A percentile compares a stretch with the other conserved stretches of the same genome.
These are phyloP conservation scores for Hormiphora californensis DNA, from an alignment of 37 sponge, comb jelly and placozoan genomes.

Conservation along the genomic window DNA sequence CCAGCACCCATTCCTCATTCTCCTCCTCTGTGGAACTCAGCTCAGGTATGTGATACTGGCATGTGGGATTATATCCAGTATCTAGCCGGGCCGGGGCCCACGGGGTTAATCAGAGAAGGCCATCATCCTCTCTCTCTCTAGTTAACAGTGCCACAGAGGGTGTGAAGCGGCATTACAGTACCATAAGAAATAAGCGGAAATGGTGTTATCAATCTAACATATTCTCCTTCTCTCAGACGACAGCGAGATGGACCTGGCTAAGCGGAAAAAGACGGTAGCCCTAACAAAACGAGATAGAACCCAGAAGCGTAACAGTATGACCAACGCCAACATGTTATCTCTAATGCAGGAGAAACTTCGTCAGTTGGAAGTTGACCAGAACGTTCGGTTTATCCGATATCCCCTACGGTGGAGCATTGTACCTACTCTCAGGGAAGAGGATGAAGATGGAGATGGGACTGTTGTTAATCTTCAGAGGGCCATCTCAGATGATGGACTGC, in stretches of 20 bases:
- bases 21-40: constrained; percentile 44
- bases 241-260: background rate
- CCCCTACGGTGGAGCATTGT: constrained; percentile 3
- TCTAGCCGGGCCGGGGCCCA: no score
- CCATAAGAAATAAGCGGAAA: no score
- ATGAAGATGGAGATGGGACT: background rate
- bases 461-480: background rate
- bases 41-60: background rate
- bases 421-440: no score
- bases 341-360: constrained; percentile 38
- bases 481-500: background rate
- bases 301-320: background rate
- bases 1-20: background rate
- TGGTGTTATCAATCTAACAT: background rate
- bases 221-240: constrained; percentile 1
- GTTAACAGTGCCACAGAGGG: no score
- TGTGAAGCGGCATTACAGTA: no score
- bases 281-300: constrained; percentile 21
- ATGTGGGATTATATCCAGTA: no score
- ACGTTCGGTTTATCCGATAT: background rate
- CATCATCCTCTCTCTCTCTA: no score
- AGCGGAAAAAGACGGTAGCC: background rate
- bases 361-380: constrained; percentile 6
- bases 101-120: no score
- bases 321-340: background rate